These are phyloP conservation scores for Eospalax fontanierii DNA, from an alignment of 2,797 vertebrate genomes.

Conservation along the genomic window DNA sequence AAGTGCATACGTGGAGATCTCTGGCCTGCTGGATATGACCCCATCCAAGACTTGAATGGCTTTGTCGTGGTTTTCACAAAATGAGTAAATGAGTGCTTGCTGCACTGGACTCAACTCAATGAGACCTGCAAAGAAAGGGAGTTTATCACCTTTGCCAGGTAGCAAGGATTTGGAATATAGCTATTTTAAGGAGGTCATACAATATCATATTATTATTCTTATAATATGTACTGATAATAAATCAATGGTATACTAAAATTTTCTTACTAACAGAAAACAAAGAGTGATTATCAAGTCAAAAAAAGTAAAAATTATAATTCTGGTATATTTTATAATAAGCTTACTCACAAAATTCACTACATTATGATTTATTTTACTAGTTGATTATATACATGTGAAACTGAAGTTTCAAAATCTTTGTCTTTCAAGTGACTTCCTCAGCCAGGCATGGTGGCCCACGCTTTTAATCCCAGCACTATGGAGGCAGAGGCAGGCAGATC, in stretches of 20 bases:
- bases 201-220: conserved; percentile 33
- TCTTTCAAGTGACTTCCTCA: conserved; percentile 23
- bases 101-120: conserved; percentile 87
- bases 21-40: conserved; percentile 71
- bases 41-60: conserved; percentile 87
- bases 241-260: conserved; percentile 40
- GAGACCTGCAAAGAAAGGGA: conserved; percentile 79
- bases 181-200: background rate
- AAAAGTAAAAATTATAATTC: background rate
- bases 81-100: conserved; percentile 90
- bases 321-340: conserved; percentile 6
- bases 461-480: too few relatives aligned
- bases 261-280: conserved; percentile 30
- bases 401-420: conserved; percentile 40
- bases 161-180: conserved; percentile 2
- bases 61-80: conserved; percentile 89
- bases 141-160: background rate
- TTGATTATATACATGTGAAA: background rate
- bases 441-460: too few relatives aligned
- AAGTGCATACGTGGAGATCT: conserved; percentile 82
- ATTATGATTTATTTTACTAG: conserved; percentile 26
- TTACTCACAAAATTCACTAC: conserved; percentile 51
- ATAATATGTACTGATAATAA: conserved; percentile 43
- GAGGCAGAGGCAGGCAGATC: too few relatives aligned
- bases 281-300: conserved; percentile 17